A percentile compares a stretch with the other conserved stretches of the same genome.
These are phyloP conservation scores for Tupaia tana DNA, from an alignment of 2,113 vertebrate genomes.

Conservation along the genomic window DNA sequence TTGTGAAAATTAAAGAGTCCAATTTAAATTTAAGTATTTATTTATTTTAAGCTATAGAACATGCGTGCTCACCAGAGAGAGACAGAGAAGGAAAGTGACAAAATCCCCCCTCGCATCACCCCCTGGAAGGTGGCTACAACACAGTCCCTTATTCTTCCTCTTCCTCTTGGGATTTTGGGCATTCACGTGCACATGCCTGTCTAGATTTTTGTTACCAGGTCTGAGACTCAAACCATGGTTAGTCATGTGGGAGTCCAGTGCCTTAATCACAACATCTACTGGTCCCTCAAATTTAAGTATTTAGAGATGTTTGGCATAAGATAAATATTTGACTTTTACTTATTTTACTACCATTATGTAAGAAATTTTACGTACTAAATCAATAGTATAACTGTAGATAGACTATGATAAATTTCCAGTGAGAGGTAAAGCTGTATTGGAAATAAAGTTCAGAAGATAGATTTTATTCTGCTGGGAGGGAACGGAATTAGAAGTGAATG, in stretches of 20 bases:
- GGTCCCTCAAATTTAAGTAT: not conserved
- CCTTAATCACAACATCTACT: no score
- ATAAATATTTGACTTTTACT: not conserved
- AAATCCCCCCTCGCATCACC: no score
- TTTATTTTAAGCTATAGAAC: no score
- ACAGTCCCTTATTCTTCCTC: no score
- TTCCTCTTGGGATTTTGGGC: no score
- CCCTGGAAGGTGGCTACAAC: no score
- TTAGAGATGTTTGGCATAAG: not conserved
- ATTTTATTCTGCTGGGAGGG: not conserved
- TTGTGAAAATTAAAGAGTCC: not conserved
- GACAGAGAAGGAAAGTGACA: no score
- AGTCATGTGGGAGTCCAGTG: no score
- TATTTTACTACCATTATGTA: not conserved
- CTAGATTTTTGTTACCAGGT: no score
- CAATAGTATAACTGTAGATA: not conserved
- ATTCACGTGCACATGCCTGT: no score
- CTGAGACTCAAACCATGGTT: no score
- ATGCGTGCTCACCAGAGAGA: no score
- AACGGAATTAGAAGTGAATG: not conserved
- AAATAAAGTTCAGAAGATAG: constrained; percentile 7
- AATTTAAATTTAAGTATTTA: not conserved
- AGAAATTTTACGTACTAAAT: not conserved
- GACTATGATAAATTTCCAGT: not conserved
- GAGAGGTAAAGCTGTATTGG: not conserved